Evolutionary conservation across 2,888 invertebrate species (phyloP).

Genomic region (Plutella xylostella): DNA sequence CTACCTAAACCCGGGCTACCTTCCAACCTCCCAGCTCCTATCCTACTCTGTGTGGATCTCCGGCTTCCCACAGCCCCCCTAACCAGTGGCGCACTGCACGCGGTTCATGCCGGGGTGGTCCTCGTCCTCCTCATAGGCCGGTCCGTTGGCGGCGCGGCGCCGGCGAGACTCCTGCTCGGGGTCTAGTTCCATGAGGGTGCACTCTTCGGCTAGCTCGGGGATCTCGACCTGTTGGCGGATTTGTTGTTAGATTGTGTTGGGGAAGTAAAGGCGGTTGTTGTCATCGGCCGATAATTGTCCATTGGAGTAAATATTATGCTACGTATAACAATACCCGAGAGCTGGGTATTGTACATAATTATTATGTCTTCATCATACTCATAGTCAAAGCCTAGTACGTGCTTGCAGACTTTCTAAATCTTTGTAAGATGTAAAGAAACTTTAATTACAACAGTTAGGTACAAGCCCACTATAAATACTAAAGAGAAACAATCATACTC

Average conservation of each 20-base stretch:
- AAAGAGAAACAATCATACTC: no score
- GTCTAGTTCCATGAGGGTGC: conserved; percentile 79
- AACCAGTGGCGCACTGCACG: conserved; percentile 85
- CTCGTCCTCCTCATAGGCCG: conserved; percentile 82
- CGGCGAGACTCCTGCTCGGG: conserved; percentile 79
- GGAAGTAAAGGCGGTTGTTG: background rate
- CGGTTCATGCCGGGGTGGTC: conserved; percentile 76
- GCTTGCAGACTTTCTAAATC: no score
- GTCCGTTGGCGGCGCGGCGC: conserved; percentile 66
- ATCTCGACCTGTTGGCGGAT: conserved; percentile 69
- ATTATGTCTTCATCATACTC: no score
- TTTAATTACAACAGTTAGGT: no score
- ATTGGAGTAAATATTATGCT: no score
- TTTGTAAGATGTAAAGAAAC: no score
- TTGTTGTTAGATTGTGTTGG: background rate
- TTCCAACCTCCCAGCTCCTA: background rate
- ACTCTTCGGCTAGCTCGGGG: conserved; percentile 84
- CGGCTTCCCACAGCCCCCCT: conserved; percentile 27
- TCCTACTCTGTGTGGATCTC: background rate
- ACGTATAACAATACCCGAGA: no score
- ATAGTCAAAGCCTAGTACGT: no score
- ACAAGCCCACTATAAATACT: no score
- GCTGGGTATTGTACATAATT: no score
- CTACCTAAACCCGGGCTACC: no score
- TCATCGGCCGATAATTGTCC: no score